phyloP scores from a whole-genome alignment of 2,113 vertebrate genomes.

The Heptranchias perlo region DNA sequence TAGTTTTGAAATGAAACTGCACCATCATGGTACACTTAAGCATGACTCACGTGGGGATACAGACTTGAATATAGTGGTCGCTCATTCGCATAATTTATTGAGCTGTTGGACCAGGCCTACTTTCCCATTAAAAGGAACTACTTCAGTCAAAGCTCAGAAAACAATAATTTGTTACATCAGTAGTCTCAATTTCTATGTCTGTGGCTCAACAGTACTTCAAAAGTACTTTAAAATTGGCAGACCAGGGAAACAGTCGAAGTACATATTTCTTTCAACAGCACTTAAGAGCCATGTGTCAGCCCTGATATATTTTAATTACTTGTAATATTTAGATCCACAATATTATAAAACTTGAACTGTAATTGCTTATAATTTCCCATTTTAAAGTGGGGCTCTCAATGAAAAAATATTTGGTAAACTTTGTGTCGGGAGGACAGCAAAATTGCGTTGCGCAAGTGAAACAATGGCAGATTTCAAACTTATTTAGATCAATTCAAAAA shows the following conservation, averaged over 20 bases:
- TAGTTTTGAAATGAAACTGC: neutral
- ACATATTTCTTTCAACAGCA: neutral
- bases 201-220: neutral
- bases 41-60: neutral
- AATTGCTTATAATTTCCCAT: no score
- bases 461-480: neutral
- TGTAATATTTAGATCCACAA: no score
- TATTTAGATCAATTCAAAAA: no score
- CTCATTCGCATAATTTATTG: neutral
- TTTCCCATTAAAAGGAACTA: neutral
- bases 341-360: no score
- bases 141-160: neutral
- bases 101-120: neutral
- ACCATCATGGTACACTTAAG: neutral
- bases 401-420: no score
- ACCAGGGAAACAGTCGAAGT: neutral
- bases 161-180: neutral
- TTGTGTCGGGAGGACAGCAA: no score
- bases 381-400: no score
- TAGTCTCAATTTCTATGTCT: neutral
- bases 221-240: neutral
- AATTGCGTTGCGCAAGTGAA: neutral
- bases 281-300: neutral
- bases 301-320: no score
- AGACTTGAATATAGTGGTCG: neutral